These are phyloP conservation scores for Sakesphorus luctuosus DNA, from an alignment of 2,113 vertebrate species.

Conservation along the genomic window DNA sequence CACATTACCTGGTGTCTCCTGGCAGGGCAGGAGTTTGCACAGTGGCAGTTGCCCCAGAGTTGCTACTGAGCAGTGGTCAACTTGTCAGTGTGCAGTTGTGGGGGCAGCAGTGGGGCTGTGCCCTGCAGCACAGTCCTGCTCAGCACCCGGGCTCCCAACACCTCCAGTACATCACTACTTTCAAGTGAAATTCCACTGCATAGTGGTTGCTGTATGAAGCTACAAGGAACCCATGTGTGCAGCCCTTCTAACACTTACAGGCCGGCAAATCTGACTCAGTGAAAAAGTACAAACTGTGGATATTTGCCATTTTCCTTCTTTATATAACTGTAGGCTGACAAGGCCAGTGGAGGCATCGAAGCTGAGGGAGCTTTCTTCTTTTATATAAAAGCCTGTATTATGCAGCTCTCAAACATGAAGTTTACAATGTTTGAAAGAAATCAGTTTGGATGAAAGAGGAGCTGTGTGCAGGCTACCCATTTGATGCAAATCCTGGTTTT, in stretches of 20 bases:
- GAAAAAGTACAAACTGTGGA: neutral
- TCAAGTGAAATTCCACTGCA: neutral
- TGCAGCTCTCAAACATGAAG: too few relatives aligned
- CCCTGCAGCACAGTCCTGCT: neutral
- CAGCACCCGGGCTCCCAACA: neutral
- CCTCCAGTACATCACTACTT: accelerated
- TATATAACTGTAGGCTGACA: neutral
- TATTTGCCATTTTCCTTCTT: neutral
- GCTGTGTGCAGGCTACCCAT: too few relatives aligned
- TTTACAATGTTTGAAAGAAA: too few relatives aligned
- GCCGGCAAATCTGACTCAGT: neutral
- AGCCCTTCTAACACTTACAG: neutral
- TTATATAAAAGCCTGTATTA: neutral
- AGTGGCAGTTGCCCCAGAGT: neutral
- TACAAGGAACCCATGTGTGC: neutral
- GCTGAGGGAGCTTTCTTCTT: neutral
- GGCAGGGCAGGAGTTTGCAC: neutral
- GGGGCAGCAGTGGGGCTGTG: neutral
- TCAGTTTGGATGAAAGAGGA: too few relatives aligned
- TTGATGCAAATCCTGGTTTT: too few relatives aligned
- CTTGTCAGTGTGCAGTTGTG: accelerated
- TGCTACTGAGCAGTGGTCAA: neutral
- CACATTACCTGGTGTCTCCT: neutral
- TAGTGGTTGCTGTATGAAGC: accelerated
- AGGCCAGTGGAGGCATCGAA: neutral